Evolutionary conservation across 2,113 vertebrate genomes (phyloP), one percentile per base, ranked within the genome.

Genomic region (Thomomys bottae): DNA sequence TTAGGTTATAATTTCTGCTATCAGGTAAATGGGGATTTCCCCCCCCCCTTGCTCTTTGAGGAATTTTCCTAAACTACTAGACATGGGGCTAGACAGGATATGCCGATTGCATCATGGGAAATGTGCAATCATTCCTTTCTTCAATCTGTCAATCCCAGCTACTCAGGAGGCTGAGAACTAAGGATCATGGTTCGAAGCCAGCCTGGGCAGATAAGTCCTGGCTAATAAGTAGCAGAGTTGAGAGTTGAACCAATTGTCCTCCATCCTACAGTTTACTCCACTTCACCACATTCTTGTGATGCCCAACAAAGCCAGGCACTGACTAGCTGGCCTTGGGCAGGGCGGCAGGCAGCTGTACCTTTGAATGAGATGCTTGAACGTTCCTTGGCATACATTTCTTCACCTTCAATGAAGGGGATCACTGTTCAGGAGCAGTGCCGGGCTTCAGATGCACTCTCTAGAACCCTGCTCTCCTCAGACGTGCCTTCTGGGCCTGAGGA

Each of bases 381-480:
- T 75, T n/a, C 32, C 87, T 42, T 10, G 36, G 23, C 75, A 45
- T 91, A 36, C 2, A 2, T 38, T 40, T 88, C 30, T 66, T 54
- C 23, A 26, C 57, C n/a, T 18, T 4, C 14, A 54, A 5, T 38
- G 14, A 79, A 38, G 32, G 36, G n/a, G 42, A 36, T 83, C 7
- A 20, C 10, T 40, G 64, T 26, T 38, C 10, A 32, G 64, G 66
- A 18, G 11, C 15, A 0, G 8, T 49, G 38, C 7, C 2, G 80
- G 90, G 15, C 72, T 32, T 73, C 24, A 30, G 11, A 57, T 34
- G 23, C 8, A 3, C 45, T 81, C 14, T 2, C 45, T 8, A 24
- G 42, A 8, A 45, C 38, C 42, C 73, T 20, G 38, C 68, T 94
- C n/a, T 90, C 36, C 57, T 89, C 32, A 91, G 54, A 72, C 59